Evolutionary conservation across 2,797 vertebrate species (phyloP).

Genomic region (Trachurus trachurus): DNA sequence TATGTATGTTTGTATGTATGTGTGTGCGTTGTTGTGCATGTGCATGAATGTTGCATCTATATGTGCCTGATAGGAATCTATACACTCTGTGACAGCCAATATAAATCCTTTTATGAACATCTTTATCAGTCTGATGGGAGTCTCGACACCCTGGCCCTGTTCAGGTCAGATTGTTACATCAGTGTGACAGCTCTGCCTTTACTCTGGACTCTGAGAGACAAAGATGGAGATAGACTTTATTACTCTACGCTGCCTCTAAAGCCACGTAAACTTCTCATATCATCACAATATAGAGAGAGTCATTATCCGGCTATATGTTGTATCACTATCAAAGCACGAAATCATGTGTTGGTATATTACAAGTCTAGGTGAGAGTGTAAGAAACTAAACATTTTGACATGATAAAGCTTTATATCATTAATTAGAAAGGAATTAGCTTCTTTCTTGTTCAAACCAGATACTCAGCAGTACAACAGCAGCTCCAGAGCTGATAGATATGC

Average conservation of each 20-base stretch:
- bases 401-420: neutral
- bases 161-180: slow-evolving; percentile 82
- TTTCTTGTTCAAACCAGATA: slow-evolving; percentile 3
- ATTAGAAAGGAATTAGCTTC: slow-evolving; percentile 11
- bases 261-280: slow-evolving; percentile 46
- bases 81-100: slow-evolving; percentile 79
- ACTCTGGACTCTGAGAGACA: slow-evolving; percentile 46
- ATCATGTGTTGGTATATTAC: slow-evolving; percentile 19
- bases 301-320: slow-evolving; percentile 25
- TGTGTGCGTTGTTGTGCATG: slow-evolving; percentile 39
- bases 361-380: slow-evolving; percentile 14
- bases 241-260: slow-evolving; percentile 50
- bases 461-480: slow-evolving; percentile 6
- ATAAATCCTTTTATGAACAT: slow-evolving; percentile 85
- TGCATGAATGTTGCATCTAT: slow-evolving; percentile 69
- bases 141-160: slow-evolving; percentile 62
- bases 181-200: slow-evolving; percentile 75
- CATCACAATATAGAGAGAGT: slow-evolving; percentile 36
- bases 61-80: slow-evolving; percentile 76
- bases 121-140: slow-evolving; percentile 78
- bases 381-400: slow-evolving; percentile 23
- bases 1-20: slow-evolving; percentile 4
- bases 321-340: slow-evolving; percentile 25
- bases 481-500: neutral
- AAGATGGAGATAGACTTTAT: slow-evolving; percentile 69